A percentile compares a stretch with the other conserved stretches of the same genome.
These are phyloP conservation scores for Hippopotamyrus pictus DNA, from an alignment of 2,797 vertebrate species.

Conservation along the genomic window DNA sequence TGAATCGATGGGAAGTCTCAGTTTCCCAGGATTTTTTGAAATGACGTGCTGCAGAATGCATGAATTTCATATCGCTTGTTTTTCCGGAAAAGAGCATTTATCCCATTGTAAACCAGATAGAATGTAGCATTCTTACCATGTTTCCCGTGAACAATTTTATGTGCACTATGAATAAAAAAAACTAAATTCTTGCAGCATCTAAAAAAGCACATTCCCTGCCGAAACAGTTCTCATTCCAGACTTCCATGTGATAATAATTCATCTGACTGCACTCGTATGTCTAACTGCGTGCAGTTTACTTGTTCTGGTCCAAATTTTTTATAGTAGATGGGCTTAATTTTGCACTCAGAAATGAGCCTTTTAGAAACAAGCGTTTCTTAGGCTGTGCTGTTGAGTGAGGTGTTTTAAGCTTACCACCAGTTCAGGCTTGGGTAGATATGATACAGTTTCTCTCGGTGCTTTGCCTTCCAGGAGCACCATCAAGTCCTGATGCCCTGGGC, in stretches of 20 bases:
- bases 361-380: background rate
- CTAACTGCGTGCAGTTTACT: background rate
- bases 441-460: background rate
- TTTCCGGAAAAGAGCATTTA: background rate
- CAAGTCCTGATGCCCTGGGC: slow-evolving; percentile 23
- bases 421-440: background rate
- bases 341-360: background rate
- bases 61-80: background rate
- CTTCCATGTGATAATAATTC: background rate
- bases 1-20: background rate
- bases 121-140: background rate
- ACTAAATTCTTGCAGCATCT: background rate
- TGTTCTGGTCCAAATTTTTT: background rate
- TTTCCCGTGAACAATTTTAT: background rate
- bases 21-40: background rate
- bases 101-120: background rate
- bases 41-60: background rate
- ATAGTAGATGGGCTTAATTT: background rate
- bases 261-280: background rate
- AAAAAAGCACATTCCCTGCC: background rate
- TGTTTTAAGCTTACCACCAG: background rate
- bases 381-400: background rate
- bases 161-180: background rate
- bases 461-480: background rate
- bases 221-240: background rate